Conservation (phyloP, 1,140 invertebrate species). For the Megathymus violae region DNA sequence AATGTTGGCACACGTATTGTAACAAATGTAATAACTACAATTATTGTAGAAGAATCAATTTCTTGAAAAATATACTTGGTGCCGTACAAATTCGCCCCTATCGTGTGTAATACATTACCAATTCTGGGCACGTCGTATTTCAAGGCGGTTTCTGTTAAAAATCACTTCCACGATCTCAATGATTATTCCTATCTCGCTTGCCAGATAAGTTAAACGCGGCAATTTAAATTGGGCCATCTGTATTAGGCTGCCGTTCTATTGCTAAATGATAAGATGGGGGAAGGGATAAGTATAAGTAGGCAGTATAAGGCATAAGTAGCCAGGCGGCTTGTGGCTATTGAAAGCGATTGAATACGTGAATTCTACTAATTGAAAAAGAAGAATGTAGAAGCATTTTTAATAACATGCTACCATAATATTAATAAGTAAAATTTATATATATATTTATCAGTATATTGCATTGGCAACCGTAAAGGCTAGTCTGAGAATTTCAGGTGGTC, state of each 20-base stretch:
- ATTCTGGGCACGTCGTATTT: conserved; percentile 23
- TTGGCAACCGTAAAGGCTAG: too few species aligned
- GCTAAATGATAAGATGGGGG: too few species aligned
- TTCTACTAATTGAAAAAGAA: too few species aligned
- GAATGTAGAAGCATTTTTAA: too few species aligned
- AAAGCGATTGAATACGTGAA: too few species aligned
- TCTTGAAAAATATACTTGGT: neutral
- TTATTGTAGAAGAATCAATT: neutral
- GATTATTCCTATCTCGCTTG: conserved; percentile 34
- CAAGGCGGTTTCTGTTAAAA: conserved; percentile 33
- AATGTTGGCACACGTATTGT: neutral
- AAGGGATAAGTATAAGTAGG: too few species aligned
- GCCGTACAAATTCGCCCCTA: neutral
- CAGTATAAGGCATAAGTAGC: too few species aligned
- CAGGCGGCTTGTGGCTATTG: too few species aligned
- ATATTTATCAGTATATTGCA: too few species aligned
- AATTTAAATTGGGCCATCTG: conserved; percentile 36
- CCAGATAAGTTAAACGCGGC: conserved; percentile 35
- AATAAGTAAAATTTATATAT: too few species aligned
- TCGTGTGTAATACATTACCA: conserved; percentile 19
- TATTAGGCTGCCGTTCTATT: conserved; percentile 12
- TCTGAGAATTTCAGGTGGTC: too few species aligned
- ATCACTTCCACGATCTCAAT: conserved; percentile 35
- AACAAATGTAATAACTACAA: neutral
- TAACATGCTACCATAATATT: too few species aligned